Evolutionary conservation across 2,797 vertebrate genomes (phyloP).

Genomic region (Sebastes itinus): DNA sequence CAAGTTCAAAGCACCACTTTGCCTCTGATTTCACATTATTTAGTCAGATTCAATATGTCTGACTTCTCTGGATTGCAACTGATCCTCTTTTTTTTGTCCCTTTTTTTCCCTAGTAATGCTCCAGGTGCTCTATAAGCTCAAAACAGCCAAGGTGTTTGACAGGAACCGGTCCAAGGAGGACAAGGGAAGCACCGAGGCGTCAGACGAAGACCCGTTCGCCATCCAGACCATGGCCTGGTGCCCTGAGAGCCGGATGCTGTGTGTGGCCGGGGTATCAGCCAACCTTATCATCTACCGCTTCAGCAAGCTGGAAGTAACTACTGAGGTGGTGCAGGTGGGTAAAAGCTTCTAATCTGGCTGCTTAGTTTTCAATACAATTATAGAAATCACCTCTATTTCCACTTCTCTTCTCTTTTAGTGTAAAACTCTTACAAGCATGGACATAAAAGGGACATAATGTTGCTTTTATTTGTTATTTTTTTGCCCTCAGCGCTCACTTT

Average conservation of each 20-base stretch:
- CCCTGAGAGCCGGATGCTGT: slow-evolving; percentile 94
- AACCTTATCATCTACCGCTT: slow-evolving; percentile 97
- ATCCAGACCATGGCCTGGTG: slow-evolving; percentile 98
- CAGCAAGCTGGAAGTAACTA: slow-evolving; percentile 95
- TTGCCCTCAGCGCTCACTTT: not conserved
- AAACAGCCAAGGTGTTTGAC: slow-evolving; percentile 99
- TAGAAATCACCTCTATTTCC: not conserved
- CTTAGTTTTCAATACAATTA: not conserved
- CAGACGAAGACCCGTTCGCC: slow-evolving; percentile 97
- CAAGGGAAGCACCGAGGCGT: slow-evolving; percentile 90
- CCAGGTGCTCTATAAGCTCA: slow-evolving; percentile 98
- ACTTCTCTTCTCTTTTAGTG: not conserved
- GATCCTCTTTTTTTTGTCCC: not conserved
- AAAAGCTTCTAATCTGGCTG: not conserved
- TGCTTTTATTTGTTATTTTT: not conserved
- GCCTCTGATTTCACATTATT: not conserved
- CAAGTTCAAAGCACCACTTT: not conserved
- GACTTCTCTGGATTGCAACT: not conserved
- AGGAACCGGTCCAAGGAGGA: slow-evolving; percentile 94
- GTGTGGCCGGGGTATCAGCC: slow-evolving; percentile 96
- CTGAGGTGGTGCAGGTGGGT: slow-evolving; percentile 94
- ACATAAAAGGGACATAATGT: not conserved
- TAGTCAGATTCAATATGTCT: not conserved
- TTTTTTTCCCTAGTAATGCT: slow-evolving; percentile 87
- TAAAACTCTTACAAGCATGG: not conserved